Base-by-base conservation (phyloP, 1,140 invertebrate genomes). In the Drosophila arawakana region DNA sequence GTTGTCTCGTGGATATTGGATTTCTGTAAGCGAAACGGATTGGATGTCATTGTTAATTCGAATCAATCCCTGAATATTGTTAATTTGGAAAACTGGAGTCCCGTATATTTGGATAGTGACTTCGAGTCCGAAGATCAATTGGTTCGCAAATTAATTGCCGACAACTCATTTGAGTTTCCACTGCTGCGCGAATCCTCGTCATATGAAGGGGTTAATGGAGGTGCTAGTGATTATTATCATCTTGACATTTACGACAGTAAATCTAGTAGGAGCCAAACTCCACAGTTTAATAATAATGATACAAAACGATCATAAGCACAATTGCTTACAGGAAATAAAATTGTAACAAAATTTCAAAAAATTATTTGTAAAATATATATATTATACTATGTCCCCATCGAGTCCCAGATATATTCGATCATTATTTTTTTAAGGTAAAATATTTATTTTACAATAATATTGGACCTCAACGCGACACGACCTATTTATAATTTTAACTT, bases 1-100 rank as follows among this genome's bases (percentile, higher is more conserved):
- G 96, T 97, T 3, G 97, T 98, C 11, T 95, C 95, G 4, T 97
- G 96, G 95, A 95, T 94, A 0, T 93, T 96, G 72, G 62, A 82
- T 7, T 69, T 86, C 30, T 75, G 54, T 41, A 77, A 86, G 2
- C 78, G 74, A 6, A 25, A 44, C n/a, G 73, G 76, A 46, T 59
- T 90, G 6, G 78, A 90, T 35, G 58, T 78, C 25, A 43, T 86
- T 7, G 47, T 60, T 2, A 30, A 77, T 57, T 37, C 67, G 3
- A 63, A 83, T 4, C 60, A 78, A 34, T 50, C 69, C 1, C 50
- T 88, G 1, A 74, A 54, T 30, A 11, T 86, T n/a, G 60, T 89
- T 4, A 83, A 71, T 54, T 63, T 86, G 47, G 83, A 86, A 13
- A 88, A 86, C 10, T 62, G 15, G 15, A 65, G 9, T 7, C 49